phyloP scores from a whole-genome alignment of 2,888 invertebrate genomes.

The Urechis unicinctus region DNA sequence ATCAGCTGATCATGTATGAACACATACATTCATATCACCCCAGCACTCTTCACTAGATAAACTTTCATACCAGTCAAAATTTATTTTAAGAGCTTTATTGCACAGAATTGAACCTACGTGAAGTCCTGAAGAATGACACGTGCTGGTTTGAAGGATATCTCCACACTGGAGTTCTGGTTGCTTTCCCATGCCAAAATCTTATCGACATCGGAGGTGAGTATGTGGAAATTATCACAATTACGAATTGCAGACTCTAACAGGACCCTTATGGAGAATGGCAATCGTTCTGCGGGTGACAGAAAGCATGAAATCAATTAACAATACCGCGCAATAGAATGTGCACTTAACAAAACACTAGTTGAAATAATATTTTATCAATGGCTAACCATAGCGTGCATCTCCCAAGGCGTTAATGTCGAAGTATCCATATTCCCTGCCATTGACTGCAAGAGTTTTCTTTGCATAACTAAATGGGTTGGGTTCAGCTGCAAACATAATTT shows the following conservation, averaged over 20 bases:
- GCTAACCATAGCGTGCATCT: constrained; percentile 71
- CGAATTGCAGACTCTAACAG: constrained; percentile 91
- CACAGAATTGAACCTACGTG: constrained; percentile 56
- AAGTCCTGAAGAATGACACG: constrained; percentile 82
- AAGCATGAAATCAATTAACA: background rate
- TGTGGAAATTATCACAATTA: constrained; percentile 93
- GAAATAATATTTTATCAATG: background rate
- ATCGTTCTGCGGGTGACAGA: constrained; percentile 37
- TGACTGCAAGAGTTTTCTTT: constrained; percentile 24
- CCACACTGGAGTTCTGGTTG: constrained; percentile 69
- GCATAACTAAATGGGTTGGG: too few relatives aligned
- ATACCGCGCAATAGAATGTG: background rate
- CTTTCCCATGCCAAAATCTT: constrained; percentile 83
- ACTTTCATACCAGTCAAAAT: too few relatives aligned
- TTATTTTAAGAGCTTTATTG: too few relatives aligned
- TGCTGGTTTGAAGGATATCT: constrained; percentile 93
- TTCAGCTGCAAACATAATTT: too few relatives aligned
- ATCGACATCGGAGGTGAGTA: constrained; percentile 69
- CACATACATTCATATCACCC: too few relatives aligned
- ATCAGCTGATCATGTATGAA: too few relatives aligned
- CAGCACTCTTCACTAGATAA: too few relatives aligned
- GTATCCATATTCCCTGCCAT: constrained; percentile 64
- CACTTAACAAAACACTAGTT: background rate
- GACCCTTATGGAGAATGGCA: constrained; percentile 88
- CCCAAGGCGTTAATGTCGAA: constrained; percentile 72